phyloP scores from a whole-genome alignment of 2,888 invertebrate genomes.

The Campoplex capitator region DNA sequence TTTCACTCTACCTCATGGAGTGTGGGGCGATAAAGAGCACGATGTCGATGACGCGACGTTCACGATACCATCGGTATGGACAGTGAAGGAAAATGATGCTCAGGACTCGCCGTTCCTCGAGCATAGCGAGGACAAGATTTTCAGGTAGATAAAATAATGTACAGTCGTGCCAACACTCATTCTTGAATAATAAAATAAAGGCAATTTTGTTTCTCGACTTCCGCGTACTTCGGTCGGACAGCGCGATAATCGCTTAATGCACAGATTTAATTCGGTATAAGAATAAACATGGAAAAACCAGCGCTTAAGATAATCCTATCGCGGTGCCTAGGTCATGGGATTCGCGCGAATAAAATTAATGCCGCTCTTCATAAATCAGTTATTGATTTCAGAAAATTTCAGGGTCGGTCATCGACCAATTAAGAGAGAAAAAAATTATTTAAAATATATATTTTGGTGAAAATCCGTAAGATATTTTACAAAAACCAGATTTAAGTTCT shows the following conservation, averaged over 20 bases:
- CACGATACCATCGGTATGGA: conserved; percentile 79
- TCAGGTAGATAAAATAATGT: conserved; percentile 71
- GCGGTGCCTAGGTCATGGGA: too few relatives aligned
- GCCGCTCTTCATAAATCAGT: too few relatives aligned
- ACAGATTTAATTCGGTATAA: not conserved
- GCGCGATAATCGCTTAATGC: not conserved
- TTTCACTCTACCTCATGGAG: conserved; percentile 49
- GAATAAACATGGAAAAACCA: not conserved
- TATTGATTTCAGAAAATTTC: too few relatives aligned
- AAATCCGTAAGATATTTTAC: too few relatives aligned
- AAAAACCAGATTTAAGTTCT: too few relatives aligned
- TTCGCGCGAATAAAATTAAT: too few relatives aligned
- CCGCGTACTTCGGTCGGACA: not conserved
- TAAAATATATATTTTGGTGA: too few relatives aligned
- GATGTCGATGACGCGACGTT: conserved; percentile 70
- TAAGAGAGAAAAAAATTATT: too few relatives aligned
- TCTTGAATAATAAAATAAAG: not conserved
- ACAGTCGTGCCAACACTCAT: not conserved
- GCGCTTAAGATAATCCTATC: too few relatives aligned
- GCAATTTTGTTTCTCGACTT: not conserved
- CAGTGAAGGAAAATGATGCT: conserved; percentile 77
- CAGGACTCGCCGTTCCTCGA: conserved; percentile 73
- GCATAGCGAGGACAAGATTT: conserved; percentile 77
- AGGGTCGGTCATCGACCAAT: too few relatives aligned
- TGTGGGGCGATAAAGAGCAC: conserved; percentile 48